Base-by-base conservation (phyloP, 1,140 invertebrate genomes). In the Nymphalis io region DNA sequence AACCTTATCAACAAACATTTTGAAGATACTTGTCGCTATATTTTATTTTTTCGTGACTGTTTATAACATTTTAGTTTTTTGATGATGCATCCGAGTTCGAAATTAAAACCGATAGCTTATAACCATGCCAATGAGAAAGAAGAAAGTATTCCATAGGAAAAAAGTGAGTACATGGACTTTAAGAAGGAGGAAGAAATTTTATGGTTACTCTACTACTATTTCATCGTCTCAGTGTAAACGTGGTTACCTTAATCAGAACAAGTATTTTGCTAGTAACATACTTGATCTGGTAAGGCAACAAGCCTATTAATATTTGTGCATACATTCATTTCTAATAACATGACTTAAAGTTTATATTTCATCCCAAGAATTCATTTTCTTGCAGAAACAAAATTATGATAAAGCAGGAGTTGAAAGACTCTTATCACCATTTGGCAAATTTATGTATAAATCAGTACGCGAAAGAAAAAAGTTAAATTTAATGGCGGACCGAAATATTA, bases 81-180 rank as follows among this genome's bases (percentile, higher is more conserved):
- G 38, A 59, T 59, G 55, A 58, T 58, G 55, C n/a, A 58, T 33
- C 55, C n/a, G n/a, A 18, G 8, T 16, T 51, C 5, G n/a, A 20
- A 51, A 20, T 51, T 51, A 51, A 20, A 51, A 16, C 42, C 4
- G 27, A 5, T 8, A 44, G 11, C 40, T 44, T 11, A 38, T 18
- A n/a, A 78, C 18, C 68, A 83, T 85, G 81, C 79, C 76, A 42
- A 64, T 23, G 39, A 68, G 62, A 74, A 85, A 76, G 60, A 80
- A 74, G 71, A 80, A 72, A 72, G 39, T 23, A 46, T 12, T 67
- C 18, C 80, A 69, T 23, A 74, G 68, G 60, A 80, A 75, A 73
- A 81, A 79, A 76, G 83, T 84, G 73, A 68, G 58, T 27, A 58
- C 27, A 16, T 39, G 46, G n/a, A 8, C 38, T 33, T 33, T 12